phyloP scores from a whole-genome alignment of 2,113 vertebrate genomes.

The Beaufortia kweichowensis region DNA sequence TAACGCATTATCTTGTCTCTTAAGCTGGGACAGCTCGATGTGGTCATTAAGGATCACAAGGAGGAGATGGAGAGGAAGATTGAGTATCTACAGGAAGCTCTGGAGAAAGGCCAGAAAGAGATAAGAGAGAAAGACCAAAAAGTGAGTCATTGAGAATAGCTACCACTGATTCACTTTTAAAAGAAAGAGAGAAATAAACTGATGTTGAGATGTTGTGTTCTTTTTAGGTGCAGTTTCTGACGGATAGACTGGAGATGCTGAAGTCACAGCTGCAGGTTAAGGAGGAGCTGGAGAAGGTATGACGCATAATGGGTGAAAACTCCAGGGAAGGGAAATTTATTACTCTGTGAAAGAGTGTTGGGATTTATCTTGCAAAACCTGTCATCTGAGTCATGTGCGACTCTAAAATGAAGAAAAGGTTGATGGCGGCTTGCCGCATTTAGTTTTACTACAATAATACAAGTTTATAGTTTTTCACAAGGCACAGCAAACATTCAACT shows the following conservation, averaged over 20 bases:
- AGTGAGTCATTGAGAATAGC: constrained; percentile 65
- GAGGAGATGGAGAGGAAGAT: constrained; percentile 89
- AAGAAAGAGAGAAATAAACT: not conserved
- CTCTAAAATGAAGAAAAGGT: not conserved
- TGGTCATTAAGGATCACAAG: constrained; percentile 84
- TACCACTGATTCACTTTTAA: not conserved
- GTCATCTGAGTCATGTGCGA: not conserved
- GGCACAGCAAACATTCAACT: too few relatives aligned
- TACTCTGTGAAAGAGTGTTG: not conserved
- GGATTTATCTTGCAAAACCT: not conserved
- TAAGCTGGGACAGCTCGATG: constrained; percentile 87
- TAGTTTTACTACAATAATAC: too few relatives aligned
- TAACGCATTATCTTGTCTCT: constrained; percentile 6
- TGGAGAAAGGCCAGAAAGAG: constrained; percentile 81
- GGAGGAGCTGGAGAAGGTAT: constrained; percentile 55
- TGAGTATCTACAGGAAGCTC: constrained; percentile 78
- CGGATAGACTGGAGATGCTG: constrained; percentile 46
- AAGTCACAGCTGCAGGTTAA: constrained; percentile 51
- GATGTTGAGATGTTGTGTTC: not conserved
- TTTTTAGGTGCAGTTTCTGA: constrained; percentile 51
- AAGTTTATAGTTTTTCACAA: too few relatives aligned
- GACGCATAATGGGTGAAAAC: not conserved
- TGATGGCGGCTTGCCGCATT: too few relatives aligned
- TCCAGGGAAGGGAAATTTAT: not conserved
- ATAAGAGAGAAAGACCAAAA: constrained; percentile 77